Base-by-base conservation (phyloP, 2,797 vertebrate genomes). In the Mastacembelus armatus region DNA sequence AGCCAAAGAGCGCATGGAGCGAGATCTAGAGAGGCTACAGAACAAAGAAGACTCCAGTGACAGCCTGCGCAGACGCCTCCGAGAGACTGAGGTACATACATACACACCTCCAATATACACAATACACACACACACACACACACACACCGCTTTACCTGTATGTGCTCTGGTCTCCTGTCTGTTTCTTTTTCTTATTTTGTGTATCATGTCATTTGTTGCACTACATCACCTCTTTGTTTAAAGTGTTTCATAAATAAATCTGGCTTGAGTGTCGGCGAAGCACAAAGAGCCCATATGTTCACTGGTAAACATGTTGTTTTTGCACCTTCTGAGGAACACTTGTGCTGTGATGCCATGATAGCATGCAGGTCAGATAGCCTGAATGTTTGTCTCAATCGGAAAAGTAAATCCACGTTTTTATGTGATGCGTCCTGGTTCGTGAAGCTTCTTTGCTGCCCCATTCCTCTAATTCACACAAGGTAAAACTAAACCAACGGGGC, bases 21-120 rank as follows among this genome's bases (percentile, higher is more conserved):
- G 95, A 18, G 97, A 99, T 55, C 49, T 99, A 62, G 96, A 98
- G 91, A 94, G 96, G 77, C 91, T 98, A 32, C 96, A 97, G 86
- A 96, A 94, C 79, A 92, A 95, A 7, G 97, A 98, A 60, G 98
- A 97, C 79, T 97, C 96, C 19, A 97, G 95, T 1, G 97, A 99
- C 92, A 96, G 96, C 88, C 95, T 99, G 73, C 96, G 94, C 51
- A 94, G 96, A 91, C 96, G 96, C 88, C 90, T 99, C 59, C 91
- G 95, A 24, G 98, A 99, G 82, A 97, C 97, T 0, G 98, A 99
- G 94, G 98, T 91, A 74, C 50, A 52, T 15, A 42, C 38, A 8
- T 40, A 56, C 11, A 42, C 47, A 54, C 15, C 10, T 44, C 22
- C 5, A 15, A 10, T 19, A 5, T 22, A 18, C 22, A 7, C 19